Evolutionary conservation across 92 coral and sea anemone species (phyloP), one percentile per base, ranked within the genome.

Genomic region (Palythoa caribaeorum): DNA sequence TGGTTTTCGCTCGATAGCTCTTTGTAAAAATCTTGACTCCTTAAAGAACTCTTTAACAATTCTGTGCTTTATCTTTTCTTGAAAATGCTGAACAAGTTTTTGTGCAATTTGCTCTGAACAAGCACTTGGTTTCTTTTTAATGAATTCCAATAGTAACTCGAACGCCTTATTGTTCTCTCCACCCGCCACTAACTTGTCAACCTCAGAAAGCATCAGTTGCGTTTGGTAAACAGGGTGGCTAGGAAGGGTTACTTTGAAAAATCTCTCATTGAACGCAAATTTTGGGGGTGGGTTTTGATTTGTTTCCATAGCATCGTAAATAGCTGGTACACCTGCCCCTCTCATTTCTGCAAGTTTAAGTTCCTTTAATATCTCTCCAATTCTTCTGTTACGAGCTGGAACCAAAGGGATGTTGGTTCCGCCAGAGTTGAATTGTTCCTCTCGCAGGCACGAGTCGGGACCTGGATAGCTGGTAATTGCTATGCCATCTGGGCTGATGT

Each of bases 381-480:
- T 94, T 66, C 94, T 68, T 88, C 96, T 90, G 83, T 94, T 94
- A 19, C 96, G 83, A n/a, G 96, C 92, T 50, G 92, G 96, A 28
- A 94, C 96, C 39, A 77, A 60, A 12, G 96, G 94, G 6, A 94
- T 90, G 60, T 84, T 84, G 2, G 51, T 78, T 71, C 94, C 94
- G 0, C 84, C 72, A 8, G 84, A 92, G 21, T 20, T 37, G 80
- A 94, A 94, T 53, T 89, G 86, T 39, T 92, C 96, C 48, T 70
- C 48, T 63, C 57, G 87, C 1, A 94, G 85, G 38, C 63, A 69
- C 1, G 93, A 88, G 69, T 92, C 90, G 28, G 96, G 96, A 6
- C 96, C 96, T 48, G 96, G 96, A 40, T 94, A 94, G 72, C 96
- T 94, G 14, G 72, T 91, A 77, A 94, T 89, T 38, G 92, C 88